phyloP scores from a whole-genome alignment of 2,888 invertebrate species.

The Napeogenes sylphis region DNA sequence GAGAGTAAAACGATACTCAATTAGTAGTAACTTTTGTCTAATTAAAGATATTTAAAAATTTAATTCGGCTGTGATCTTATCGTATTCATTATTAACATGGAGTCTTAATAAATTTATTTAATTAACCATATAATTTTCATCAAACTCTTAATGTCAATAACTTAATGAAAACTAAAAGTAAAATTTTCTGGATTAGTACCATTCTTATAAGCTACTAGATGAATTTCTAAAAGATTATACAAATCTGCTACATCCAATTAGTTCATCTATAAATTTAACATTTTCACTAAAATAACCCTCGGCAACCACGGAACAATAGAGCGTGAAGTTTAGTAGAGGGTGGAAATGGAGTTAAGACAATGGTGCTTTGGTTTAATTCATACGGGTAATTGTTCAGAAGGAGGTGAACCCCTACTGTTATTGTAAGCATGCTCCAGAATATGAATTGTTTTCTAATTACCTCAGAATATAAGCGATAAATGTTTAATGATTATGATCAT shows the following conservation, averaged over 20 bases:
- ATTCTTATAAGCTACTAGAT: too few species aligned
- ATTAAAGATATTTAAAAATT: background rate
- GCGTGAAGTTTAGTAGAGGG: slow-evolving; percentile 19
- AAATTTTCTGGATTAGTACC: too few species aligned
- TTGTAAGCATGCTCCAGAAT: slow-evolving; percentile 4
- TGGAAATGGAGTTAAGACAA: slow-evolving; percentile 6
- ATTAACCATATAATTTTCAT: background rate
- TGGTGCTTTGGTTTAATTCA: slow-evolving; percentile 14
- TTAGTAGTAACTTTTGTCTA: background rate
- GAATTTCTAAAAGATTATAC: too few species aligned
- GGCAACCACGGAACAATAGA: slow-evolving; percentile 7
- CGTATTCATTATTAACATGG: background rate
- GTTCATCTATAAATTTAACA: slow-evolving; percentile 1
- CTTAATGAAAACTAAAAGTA: background rate
- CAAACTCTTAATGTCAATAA: background rate
- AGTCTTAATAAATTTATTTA: background rate
- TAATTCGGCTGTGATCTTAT: background rate
- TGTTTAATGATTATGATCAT: background rate
- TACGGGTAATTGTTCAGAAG: slow-evolving; percentile 13
- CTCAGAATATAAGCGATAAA: background rate
- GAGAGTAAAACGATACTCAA: slow-evolving; percentile 2
- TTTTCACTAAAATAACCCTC: slow-evolving; percentile 24
- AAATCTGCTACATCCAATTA: background rate
- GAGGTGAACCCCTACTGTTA: background rate
- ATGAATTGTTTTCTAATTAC: slow-evolving; percentile 4